These are phyloP conservation scores for Epinephelus lanceolatus DNA, from an alignment of 2,113 vertebrate species.

Conservation along the genomic window DNA sequence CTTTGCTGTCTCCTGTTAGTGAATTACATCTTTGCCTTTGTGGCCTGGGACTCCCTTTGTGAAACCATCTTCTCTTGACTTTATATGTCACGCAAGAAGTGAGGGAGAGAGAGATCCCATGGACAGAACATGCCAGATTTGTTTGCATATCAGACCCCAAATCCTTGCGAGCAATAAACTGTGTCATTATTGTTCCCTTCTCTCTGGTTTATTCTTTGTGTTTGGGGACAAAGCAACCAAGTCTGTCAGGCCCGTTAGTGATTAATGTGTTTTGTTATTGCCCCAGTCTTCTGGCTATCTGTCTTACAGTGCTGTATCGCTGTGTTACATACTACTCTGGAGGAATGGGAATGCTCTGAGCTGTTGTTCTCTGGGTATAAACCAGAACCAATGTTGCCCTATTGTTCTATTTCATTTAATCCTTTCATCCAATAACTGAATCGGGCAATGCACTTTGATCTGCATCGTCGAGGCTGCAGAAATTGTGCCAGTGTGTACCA, in stretches of 20 bases:
- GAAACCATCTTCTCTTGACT: conserved; percentile 12
- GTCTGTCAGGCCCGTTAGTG: conserved; percentile 15
- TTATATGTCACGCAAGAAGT: conserved; percentile 21
- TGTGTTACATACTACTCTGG: conserved; percentile 4
- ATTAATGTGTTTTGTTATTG: conserved; percentile 44
- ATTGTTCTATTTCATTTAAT: conserved; percentile 48
- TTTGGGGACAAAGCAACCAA: conserved; percentile 3
- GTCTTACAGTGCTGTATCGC: not conserved
- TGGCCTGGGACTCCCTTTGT: conserved; percentile 2
- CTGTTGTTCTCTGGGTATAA: conserved; percentile 30
- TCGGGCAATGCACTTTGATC: not conserved
- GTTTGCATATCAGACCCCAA: conserved; percentile 1
- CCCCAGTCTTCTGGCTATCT: conserved; percentile 18
- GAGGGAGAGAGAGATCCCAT: not conserved
- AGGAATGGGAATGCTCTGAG: conserved; percentile 8
- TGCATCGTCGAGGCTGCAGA: conserved; percentile 15
- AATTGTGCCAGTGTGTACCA: not conserved
- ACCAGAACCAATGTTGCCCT: conserved; percentile 21
- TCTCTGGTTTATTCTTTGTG: not conserved
- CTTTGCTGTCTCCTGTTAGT: conserved; percentile 1
- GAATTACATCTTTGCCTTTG: conserved; percentile 22
- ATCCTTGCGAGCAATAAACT: not conserved
- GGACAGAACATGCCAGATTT: not conserved
- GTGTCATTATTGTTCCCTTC: not conserved
- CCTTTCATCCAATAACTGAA: conserved; percentile 35